Conservation (phyloP, 2,888 invertebrate genomes). For the Teinopalpus imperialis region DNA sequence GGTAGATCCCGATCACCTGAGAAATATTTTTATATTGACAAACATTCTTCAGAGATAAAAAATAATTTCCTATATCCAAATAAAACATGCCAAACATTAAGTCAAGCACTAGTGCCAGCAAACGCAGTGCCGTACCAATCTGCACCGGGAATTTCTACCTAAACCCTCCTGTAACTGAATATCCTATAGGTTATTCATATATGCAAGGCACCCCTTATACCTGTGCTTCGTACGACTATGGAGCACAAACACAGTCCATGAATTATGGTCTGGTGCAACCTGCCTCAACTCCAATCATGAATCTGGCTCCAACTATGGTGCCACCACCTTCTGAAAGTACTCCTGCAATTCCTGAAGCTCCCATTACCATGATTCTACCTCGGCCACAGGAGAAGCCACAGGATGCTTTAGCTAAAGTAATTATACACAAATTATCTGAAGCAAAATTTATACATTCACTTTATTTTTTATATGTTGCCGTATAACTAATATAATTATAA, state of each 20-base stretch:
- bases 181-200: conserved; percentile 29
- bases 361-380: conserved; percentile 16
- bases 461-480: conserved; percentile 7
- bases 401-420: conserved; percentile 75
- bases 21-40: conserved; percentile 14
- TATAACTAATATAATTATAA: conserved; percentile 23
- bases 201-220: conserved; percentile 31
- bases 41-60: conserved; percentile 13
- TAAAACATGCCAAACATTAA: conserved; percentile 29
- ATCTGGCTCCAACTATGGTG: conserved; percentile 37
- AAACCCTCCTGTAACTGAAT: conserved; percentile 29
- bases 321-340: conserved; percentile 42
- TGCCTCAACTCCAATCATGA: conserved; percentile 39
- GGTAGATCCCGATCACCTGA: conserved; percentile 24
- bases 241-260: conserved; percentile 31
- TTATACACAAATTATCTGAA: conserved; percentile 33
- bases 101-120: conserved; percentile 24
- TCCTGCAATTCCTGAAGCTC: conserved; percentile 32
- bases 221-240: conserved; percentile 47
- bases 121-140: conserved; percentile 9
- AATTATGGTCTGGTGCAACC: conserved; percentile 39
- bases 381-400: conserved; percentile 38
- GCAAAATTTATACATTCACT: conserved; percentile 19
- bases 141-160: conserved; percentile 24
- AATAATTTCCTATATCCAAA: conserved; percentile 54